Evolutionary conservation across 2,888 invertebrate genomes (phyloP).

Genomic region (Rotaria magnacalcarata): DNA sequence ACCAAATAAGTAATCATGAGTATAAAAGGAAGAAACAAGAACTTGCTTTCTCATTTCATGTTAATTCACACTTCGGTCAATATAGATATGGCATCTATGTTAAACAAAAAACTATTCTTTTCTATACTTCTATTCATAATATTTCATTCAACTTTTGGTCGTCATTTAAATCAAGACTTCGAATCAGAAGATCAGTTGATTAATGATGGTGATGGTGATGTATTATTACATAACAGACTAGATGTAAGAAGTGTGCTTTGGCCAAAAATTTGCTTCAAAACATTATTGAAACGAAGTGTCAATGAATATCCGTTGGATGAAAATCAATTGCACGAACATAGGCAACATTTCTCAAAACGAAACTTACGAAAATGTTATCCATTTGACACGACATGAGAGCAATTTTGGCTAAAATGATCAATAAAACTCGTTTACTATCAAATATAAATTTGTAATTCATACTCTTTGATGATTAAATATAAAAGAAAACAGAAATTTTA

Average conservation of each 20-base stretch:
- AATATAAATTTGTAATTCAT: neutral
- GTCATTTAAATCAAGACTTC: neutral
- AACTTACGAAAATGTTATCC: neutral
- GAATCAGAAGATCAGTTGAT: neutral
- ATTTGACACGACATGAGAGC: neutral
- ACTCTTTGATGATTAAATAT: neutral
- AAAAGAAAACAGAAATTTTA: neutral
- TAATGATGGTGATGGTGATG: neutral
- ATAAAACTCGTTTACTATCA: neutral
- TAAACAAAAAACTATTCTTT: neutral
- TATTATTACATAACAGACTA: neutral
- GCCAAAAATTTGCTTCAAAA: constrained; percentile 14
- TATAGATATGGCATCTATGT: neutral
- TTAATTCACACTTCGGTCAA: neutral
- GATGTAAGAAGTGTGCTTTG: constrained; percentile 12
- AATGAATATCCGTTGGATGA: neutral
- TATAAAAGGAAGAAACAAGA: neutral
- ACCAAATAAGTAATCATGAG: neutral
- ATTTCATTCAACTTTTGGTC: neutral
- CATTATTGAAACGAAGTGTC: neutral
- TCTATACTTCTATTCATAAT: neutral
- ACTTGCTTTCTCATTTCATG: neutral
- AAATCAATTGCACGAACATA: neutral
- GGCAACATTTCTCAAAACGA: neutral
- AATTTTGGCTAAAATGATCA: neutral